Percentiles rank a stretch among this genome's conserved stretches.
Evolutionary conservation across 1,140 invertebrate species (phyloP).

Genomic region (Neodiprion pinetum): DNA sequence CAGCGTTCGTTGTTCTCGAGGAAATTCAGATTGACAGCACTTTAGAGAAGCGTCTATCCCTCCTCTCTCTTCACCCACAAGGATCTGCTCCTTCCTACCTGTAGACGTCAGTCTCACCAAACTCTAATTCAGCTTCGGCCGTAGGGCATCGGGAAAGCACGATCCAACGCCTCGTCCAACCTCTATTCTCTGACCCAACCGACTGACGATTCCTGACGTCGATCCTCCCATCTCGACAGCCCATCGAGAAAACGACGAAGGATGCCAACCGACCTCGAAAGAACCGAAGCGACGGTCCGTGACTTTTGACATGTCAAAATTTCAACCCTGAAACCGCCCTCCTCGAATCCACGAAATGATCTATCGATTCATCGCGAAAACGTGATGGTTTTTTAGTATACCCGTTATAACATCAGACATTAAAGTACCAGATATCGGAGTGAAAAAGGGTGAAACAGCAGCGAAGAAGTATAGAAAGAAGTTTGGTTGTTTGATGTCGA

Average conservation of each 20-base stretch:
- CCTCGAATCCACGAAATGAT: too few species aligned
- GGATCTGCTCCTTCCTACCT: not conserved
- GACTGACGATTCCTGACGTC: too few species aligned
- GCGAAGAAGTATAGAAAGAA: too few species aligned
- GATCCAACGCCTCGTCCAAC: not conserved
- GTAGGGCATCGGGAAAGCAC: not conserved
- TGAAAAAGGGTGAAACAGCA: not conserved
- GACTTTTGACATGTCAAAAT: too few species aligned
- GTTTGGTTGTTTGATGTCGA: too few species aligned
- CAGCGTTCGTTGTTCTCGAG: not conserved
- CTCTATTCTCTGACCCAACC: not conserved
- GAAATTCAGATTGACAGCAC: constrained; percentile 1
- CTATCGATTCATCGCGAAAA: too few species aligned
- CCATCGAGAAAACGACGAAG: not conserved
- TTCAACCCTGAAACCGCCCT: too few species aligned
- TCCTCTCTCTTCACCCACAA: not conserved
- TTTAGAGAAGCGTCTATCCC: not conserved
- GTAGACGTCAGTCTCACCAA: not conserved
- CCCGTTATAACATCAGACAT: not conserved
- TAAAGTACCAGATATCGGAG: too few species aligned
- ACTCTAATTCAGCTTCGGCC: not conserved
- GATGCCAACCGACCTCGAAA: not conserved
- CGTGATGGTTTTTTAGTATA: too few species aligned
- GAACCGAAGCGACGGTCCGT: too few species aligned
- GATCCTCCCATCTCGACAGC: not conserved